A percentile compares a stretch with the other conserved stretches of the same genome.
Evolutionary conservation across 2,797 vertebrate species (phyloP).

Genomic region (Chloroceryle amazona): DNA sequence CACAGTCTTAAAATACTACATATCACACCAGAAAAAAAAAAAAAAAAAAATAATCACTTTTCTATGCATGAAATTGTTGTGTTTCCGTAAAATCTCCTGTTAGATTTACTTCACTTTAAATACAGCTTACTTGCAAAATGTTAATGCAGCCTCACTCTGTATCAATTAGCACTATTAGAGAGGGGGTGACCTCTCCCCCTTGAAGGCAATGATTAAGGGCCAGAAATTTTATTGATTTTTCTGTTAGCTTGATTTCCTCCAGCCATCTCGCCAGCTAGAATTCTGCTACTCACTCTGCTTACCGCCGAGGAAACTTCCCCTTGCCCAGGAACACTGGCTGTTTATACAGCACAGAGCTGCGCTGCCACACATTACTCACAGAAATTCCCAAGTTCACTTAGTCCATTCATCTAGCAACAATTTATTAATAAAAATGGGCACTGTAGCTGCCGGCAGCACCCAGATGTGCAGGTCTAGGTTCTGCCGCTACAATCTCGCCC

Average conservation of each 20-base stretch:
- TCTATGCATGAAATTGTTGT: accelerated
- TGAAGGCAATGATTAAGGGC: conserved; percentile 10
- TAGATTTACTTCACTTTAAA: conserved; percentile 4
- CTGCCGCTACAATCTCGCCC: accelerated
- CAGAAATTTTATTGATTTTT: conserved; percentile 30
- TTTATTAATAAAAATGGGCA: neutral
- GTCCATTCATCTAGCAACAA: neutral
- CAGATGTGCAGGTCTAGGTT: too few species aligned
- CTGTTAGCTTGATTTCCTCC: neutral
- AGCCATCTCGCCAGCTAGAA: neutral
- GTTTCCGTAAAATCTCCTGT: neutral
- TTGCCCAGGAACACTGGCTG: neutral
- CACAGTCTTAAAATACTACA: neutral
- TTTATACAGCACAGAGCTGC: neutral
- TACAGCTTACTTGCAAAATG: conserved; percentile 25
- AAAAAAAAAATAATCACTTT: too few species aligned
- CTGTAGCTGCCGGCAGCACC: neutral
- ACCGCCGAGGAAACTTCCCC: neutral
- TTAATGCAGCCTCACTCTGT: neutral
- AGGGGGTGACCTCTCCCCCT: neutral
- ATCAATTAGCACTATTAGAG: conserved; percentile 14
- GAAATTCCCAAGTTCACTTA: neutral
- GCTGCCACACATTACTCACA: accelerated
- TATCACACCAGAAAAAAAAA: accelerated
- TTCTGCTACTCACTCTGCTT: neutral